Conservation (phyloP, 2,888 invertebrate genomes). For the Dicyrtomina minuta region DNA sequence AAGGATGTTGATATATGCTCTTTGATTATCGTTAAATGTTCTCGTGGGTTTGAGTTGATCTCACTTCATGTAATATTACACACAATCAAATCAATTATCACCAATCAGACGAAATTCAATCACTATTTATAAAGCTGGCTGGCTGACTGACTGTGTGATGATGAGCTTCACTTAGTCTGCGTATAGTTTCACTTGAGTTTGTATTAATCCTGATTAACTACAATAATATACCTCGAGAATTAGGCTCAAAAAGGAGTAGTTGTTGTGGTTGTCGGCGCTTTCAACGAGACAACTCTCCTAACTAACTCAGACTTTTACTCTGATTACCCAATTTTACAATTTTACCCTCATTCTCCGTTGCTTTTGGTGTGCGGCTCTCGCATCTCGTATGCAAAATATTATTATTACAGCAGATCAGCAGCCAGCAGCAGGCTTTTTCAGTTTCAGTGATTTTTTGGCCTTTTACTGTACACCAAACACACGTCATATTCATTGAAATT, state of each 20-base stretch:
- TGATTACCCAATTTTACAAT: constrained; percentile 46
- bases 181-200: neutral
- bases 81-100: constrained; percentile 54
- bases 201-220: constrained; percentile 34
- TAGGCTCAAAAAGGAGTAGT: constrained; percentile 34
- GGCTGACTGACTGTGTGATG: neutral
- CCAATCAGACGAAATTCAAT: constrained; percentile 54
- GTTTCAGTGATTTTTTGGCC: no score
- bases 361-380: no score
- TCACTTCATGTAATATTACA: constrained; percentile 29
- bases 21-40: constrained; percentile 32
- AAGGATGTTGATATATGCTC: constrained; percentile 30
- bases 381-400: constrained; percentile 17
- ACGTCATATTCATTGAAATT: no score
- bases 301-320: constrained; percentile 39
- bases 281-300: constrained; percentile 30
- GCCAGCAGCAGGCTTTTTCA: no score
- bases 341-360: constrained; percentile 32
- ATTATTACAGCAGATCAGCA: neutral
- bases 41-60: constrained; percentile 25
- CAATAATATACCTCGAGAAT: constrained; percentile 37
- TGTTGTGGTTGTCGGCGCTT: constrained; percentile 31
- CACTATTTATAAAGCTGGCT: constrained; percentile 46
- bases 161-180: no score
- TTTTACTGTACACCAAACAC: no score